Base-by-base conservation (phyloP, 2,888 invertebrate genomes). In the Hyposoter dolosus region DNA sequence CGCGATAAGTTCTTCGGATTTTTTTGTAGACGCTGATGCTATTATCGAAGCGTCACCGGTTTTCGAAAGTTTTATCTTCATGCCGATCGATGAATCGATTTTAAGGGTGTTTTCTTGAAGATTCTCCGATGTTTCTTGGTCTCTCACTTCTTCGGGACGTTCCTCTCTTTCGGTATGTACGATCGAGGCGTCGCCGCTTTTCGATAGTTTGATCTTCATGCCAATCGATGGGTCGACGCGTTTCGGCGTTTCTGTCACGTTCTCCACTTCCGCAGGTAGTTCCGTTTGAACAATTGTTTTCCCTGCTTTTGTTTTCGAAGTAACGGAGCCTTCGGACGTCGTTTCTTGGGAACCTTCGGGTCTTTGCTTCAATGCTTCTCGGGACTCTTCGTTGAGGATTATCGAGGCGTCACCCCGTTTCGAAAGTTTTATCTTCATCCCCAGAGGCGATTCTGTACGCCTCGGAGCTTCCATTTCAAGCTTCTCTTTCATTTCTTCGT, bases 191-290 rank as follows among this genome's bases (percentile, higher is more conserved):
- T 94, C 93, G 0, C 93, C 93, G 69, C 90, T 89, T 81, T 93
- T 94, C 0, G 93, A 92, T 19, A 94, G 82, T 79, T 94, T 94
- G 6, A 94, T 92, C 81, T 92, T 94, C 91, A 93, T 91, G n/a
- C 92, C 92, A 76, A 91, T 88, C 19, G 89, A 83, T 9, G 72
- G 47, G 35, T 84, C 87, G 0, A 83, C 50, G 17, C 89, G 89
- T 40, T 82, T 83, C 0, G 66, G 50, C 19, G 75, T 60, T 15
- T 15, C 53, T 23, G 28, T 45, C 3, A 74, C 32, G 3, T 15
- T 35, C 50, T 79, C 82, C 28, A 9, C 75, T 60, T 80, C 63
- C n/a, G n/a, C 5, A 0, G 43, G 4, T 77, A 69, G 40, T 87
- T 90, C 89, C 35, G 88, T 7, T 35, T 87, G 88, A 60, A 91